Conservation (phyloP, 2,113 vertebrate species). For the Chionomys nivalis region DNA sequence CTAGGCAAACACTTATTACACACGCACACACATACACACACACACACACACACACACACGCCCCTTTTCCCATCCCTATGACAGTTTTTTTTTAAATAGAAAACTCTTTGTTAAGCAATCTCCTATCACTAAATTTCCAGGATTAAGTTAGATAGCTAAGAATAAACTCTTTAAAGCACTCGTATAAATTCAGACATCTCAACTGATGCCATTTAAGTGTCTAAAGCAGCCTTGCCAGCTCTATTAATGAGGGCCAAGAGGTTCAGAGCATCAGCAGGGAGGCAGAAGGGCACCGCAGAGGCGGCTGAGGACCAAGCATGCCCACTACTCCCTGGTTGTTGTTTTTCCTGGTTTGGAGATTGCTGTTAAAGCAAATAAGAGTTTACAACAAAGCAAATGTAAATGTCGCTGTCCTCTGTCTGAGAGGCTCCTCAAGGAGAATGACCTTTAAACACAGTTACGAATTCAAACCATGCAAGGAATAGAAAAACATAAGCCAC, state of each 20-base stretch:
- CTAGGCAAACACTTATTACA: not conserved
- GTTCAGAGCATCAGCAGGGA: not conserved
- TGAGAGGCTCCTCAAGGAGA: not conserved
- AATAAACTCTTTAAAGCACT: slow-evolving; percentile 2
- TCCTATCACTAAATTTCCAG: slow-evolving; percentile 28
- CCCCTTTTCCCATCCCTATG: not conserved
- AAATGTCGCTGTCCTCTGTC: not conserved
- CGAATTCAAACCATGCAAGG: not conserved
- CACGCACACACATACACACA: not conserved
- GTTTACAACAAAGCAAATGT: not conserved
- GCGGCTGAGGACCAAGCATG: too few species aligned
- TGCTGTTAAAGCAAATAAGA: not conserved
- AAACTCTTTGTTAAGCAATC: not conserved
- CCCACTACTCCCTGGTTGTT: not conserved
- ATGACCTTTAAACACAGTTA: not conserved
- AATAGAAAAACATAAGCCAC: not conserved
- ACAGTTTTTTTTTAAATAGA: slow-evolving; percentile 35
- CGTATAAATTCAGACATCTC: not conserved
- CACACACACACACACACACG: not conserved
- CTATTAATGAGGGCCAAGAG: not conserved
- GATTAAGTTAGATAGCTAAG: not conserved
- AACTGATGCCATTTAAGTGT: not conserved
- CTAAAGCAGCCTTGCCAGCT: not conserved
- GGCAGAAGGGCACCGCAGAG: not conserved
- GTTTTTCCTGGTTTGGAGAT: not conserved